phyloP scores from a whole-genome alignment of 1,140 invertebrate genomes.

The Centruroides vittatus region DNA sequence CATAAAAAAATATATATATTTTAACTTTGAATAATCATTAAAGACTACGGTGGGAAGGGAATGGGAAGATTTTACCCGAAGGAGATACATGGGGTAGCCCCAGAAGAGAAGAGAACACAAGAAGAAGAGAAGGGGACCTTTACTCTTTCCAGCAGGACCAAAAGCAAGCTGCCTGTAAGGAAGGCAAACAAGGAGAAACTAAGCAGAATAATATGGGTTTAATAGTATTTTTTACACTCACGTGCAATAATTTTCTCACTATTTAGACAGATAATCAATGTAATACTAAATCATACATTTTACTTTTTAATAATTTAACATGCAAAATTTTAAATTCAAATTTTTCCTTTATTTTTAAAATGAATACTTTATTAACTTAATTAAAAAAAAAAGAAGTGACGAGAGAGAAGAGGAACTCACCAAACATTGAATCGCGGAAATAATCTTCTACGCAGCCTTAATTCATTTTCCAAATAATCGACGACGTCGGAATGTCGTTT shows the following conservation, averaged over 20 bases:
- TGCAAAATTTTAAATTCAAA: no score
- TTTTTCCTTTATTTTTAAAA: no score
- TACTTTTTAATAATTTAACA: no score
- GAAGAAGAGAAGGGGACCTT: constrained; percentile 71
- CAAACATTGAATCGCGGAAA: constrained; percentile 73
- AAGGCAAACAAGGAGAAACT: no score
- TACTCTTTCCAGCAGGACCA: constrained; percentile 74
- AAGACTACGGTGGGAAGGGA: neutral
- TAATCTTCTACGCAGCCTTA: constrained; percentile 62
- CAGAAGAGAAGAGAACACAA: constrained; percentile 68
- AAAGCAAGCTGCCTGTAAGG: constrained; percentile 32
- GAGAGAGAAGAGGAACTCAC: constrained; percentile 32
- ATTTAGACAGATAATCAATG: no score
- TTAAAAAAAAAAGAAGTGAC: neutral
- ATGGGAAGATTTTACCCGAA: constrained; percentile 43
- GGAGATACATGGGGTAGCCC: constrained; percentile 86
- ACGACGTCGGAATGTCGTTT: constrained; percentile 72
- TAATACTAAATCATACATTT: no score
- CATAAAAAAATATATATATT: no score
- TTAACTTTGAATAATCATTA: no score
- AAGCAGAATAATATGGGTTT: no score
- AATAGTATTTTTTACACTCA: no score
- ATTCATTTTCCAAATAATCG: constrained; percentile 58
- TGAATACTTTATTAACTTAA: no score
- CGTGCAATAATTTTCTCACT: no score